Conservation (phyloP, 2,888 invertebrate species). For the Ischnus inquisitorius region DNA sequence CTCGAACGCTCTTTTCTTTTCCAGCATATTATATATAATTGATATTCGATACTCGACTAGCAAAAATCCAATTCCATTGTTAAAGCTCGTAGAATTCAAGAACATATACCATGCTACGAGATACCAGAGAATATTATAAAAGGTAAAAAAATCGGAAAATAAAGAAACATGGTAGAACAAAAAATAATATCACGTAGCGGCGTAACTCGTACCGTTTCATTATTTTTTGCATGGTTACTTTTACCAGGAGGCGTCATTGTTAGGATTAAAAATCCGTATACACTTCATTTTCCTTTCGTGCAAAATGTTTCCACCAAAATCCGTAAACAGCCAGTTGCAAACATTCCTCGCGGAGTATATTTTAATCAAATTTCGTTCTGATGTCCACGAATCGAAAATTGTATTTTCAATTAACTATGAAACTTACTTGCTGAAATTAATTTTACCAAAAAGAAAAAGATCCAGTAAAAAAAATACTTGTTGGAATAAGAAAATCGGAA, state of each 20-base stretch:
- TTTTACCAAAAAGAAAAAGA: too few relatives aligned
- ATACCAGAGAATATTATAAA: background rate
- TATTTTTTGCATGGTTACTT: too few relatives aligned
- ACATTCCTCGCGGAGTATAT: too few relatives aligned
- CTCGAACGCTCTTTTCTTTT: background rate
- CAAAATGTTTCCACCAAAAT: too few relatives aligned
- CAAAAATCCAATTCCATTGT: slow-evolving; percentile 24
- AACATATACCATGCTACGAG: background rate
- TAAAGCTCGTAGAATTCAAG: background rate
- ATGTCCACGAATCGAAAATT: too few relatives aligned
- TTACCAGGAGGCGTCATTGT: background rate
- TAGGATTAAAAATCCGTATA: background rate
- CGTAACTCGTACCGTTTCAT: background rate
- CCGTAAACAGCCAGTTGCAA: too few relatives aligned
- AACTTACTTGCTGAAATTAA: too few relatives aligned
- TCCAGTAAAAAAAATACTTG: too few relatives aligned
- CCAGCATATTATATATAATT: slow-evolving; percentile 23
- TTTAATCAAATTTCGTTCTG: too few relatives aligned
- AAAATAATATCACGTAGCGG: background rate
- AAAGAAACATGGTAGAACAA: background rate
- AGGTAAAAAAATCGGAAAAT: background rate
- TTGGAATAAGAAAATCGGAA: too few relatives aligned
- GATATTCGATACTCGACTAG: slow-evolving; percentile 30
- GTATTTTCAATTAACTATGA: too few relatives aligned
- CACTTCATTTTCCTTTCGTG: background rate